Evolutionary conservation across 2,888 invertebrate genomes (phyloP), one percentile per base, ranked within the genome.

Genomic region (Leptogaster cylindrica): DNA sequence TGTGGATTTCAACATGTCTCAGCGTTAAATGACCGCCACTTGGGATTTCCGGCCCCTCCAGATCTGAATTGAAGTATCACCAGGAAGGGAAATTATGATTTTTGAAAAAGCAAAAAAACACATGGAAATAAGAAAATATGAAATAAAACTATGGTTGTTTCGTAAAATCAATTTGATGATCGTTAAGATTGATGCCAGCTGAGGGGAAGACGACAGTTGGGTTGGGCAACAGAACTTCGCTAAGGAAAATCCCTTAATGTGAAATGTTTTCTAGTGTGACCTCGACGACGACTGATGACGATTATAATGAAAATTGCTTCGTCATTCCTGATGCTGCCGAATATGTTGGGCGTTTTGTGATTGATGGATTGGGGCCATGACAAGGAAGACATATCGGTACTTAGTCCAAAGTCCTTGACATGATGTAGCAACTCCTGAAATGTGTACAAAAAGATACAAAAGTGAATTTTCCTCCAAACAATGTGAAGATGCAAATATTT

Each of bases 1-100:
- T 64, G 64, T 64, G 31, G 64, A 64, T 64, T 64, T 64, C 64
- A 64, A 46, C 46, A 48, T 64, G 48, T 20, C 28, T 64, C 33
- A 28, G 64, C 64, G 64, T 64, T 64, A 64, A 64, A 64, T 64
- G 46, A 48, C 64, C 48, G 48, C 48, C 64, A 64, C 64, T 64
- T 64, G 64, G 64, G 64, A 64, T 64, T 61, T 61, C 61, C 61
- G 61, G 61, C 12, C 58, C 58, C 25, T 41, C 25, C n/a, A 23
- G 41, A 48, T 25, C 8, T 48, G 14, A n/a, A 39, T 12, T 12
- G 25, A 48, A 20, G 25, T 48, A 25, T 23, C 48, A 4, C 8
- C 23, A 18, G 58, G 44, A 44, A 61, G 27, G 39, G 28, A 61
- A 61, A 44, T 20, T 61, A 61, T 44, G 44, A 61, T 61, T 61